A percentile compares a stretch with the other conserved stretches of the same genome.
phyloP scores from a whole-genome alignment of 1,140 invertebrate genomes.

The Aleiodes sp. region DNA sequence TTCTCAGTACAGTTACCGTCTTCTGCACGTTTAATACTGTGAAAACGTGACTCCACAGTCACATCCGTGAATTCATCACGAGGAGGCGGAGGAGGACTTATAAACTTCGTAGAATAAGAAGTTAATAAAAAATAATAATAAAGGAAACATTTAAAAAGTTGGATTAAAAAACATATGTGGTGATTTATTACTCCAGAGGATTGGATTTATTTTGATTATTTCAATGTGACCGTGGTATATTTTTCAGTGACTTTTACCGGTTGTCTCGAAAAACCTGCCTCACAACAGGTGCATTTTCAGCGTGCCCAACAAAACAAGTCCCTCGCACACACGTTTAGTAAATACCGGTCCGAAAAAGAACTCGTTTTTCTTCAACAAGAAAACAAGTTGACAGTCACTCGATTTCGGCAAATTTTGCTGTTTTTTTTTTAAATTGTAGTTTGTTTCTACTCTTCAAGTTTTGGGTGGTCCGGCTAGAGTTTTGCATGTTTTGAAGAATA shows the following conservation, averaged over 20 bases:
- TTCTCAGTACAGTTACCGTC: conserved; percentile 63
- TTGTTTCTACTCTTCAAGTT: no score
- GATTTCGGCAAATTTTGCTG: no score
- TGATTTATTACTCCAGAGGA: neutral
- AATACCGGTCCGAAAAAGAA: conserved; percentile 5
- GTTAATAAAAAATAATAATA: conserved; percentile 7
- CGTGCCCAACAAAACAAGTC: neutral
- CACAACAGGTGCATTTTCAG: conserved; percentile 26
- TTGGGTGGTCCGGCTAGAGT: no score
- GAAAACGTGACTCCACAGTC: conserved; percentile 33
- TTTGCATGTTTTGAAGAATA: neutral
- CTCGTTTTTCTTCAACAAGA: neutral
- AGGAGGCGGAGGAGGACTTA: no score
- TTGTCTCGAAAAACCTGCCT: neutral
- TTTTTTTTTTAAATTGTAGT: no score
- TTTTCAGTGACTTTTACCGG: neutral
- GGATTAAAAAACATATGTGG: neutral
- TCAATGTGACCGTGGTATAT: neutral
- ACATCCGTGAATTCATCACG: conserved; percentile 33
- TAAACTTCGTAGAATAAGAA: no score
- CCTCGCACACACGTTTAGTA: neutral
- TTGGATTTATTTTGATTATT: conserved; percentile 19
- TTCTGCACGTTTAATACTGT: conserved; percentile 40
- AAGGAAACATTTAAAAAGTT: neutral
- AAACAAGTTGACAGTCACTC: no score